These are phyloP conservation scores for Lycodopsis pacificus DNA, from an alignment of 2,797 vertebrate genomes.

Conservation along the genomic window DNA sequence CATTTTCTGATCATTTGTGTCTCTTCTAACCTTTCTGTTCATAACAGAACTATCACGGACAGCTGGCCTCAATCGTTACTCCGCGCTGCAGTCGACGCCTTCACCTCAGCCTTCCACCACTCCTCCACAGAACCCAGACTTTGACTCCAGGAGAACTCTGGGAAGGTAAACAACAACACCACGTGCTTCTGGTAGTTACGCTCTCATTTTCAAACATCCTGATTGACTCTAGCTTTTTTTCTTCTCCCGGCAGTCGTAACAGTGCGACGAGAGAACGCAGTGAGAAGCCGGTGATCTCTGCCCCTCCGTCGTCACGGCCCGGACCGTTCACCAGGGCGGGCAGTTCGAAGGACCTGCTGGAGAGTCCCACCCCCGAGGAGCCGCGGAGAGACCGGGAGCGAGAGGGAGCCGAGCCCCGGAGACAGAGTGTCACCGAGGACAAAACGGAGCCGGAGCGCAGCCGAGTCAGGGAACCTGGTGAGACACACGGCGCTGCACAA, in stretches of 20 bases:
- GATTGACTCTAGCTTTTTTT: not conserved
- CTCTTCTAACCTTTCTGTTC: not conserved
- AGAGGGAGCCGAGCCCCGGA: slow-evolving; percentile 83
- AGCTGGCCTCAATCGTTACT: slow-evolving; percentile 94
- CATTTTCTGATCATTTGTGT: not conserved
- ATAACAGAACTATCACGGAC: slow-evolving; percentile 89
- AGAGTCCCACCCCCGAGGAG: slow-evolving; percentile 88
- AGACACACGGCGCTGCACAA: slow-evolving; percentile 29
- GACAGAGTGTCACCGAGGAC: slow-evolving; percentile 86
- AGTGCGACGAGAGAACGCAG: slow-evolving; percentile 89
- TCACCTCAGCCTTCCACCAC: slow-evolving; percentile 80
- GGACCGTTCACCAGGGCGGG: slow-evolving; percentile 85
- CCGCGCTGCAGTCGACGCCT: slow-evolving; percentile 90
- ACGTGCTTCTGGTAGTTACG: not conserved
- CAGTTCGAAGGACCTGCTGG: slow-evolving; percentile 90
- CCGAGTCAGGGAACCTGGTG: slow-evolving; percentile 87
- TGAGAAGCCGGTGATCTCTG: slow-evolving; percentile 86
- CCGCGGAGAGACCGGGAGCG: slow-evolving; percentile 86
- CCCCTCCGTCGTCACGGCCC: slow-evolving; percentile 79
- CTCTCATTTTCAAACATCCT: not conserved
- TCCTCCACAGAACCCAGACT: slow-evolving; percentile 85
- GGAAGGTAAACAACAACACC: slow-evolving; percentile 85
- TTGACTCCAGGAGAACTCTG: slow-evolving; percentile 90
- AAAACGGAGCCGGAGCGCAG: slow-evolving; percentile 82
- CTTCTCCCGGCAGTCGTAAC: slow-evolving; percentile 76